Conservation (phyloP, 2,113 vertebrate species). For the Myrmecobius fasciatus region DNA sequence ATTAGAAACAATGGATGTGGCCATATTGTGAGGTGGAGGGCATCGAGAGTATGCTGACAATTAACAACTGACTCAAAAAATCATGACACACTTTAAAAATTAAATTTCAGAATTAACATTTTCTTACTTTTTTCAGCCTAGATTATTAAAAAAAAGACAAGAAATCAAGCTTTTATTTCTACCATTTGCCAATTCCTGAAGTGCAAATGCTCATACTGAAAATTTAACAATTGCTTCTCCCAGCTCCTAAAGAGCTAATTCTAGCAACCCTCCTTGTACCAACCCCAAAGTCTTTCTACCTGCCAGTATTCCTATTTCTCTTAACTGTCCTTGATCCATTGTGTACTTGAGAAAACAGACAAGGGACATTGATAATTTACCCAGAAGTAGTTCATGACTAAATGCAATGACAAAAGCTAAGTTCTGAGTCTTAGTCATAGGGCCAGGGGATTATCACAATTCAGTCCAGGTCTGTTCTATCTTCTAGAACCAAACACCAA, state of each 20-base stretch:
- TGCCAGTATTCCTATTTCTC: not conserved
- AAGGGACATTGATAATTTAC: not conserved
- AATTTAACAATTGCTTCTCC: not conserved
- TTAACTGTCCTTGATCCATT: conserved; percentile 6
- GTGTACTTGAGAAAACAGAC: conserved; percentile 54
- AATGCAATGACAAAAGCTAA: conserved; percentile 3
- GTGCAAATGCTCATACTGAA: not conserved
- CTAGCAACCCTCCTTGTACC: not conserved
- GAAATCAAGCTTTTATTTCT: not conserved
- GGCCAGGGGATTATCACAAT: not conserved
- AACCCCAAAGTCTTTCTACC: not conserved
- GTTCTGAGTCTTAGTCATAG: not conserved
- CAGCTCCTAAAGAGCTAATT: not conserved
- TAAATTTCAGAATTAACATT: not conserved
- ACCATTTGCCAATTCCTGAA: not conserved
- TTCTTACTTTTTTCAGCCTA: not conserved
- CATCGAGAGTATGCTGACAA: not conserved
- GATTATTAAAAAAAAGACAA: not conserved
- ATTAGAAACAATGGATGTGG: not conserved
- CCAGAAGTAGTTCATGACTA: not conserved
- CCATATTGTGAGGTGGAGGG: not conserved
- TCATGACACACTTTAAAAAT: not conserved
- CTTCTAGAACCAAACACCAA: not conserved
- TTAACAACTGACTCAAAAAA: not conserved
- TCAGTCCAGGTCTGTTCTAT: not conserved